Percentiles rank a stretch among this genome's conserved stretches.
phyloP scores from a whole-genome alignment of 2,888 invertebrate genomes.

The Cephus sareptanus region DNA sequence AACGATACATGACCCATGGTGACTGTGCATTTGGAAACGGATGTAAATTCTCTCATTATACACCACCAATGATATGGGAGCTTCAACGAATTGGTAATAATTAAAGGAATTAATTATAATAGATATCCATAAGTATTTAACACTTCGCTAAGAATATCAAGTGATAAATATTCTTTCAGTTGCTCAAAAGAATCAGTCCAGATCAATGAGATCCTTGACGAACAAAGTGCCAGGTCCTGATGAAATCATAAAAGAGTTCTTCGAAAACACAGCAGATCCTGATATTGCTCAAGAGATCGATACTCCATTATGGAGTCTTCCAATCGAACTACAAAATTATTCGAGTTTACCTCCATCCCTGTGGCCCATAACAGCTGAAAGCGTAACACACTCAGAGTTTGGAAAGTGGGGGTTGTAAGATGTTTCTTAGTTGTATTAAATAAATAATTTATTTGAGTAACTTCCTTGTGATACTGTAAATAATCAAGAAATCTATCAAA shows the following conservation, averaged over 20 bases:
- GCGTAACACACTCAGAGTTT: constrained; percentile 68
- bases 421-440: background rate
- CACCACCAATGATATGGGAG: constrained; percentile 71
- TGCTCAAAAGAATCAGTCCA: constrained; percentile 51
- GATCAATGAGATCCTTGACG: constrained; percentile 32
- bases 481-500: background rate
- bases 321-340: constrained; percentile 66
- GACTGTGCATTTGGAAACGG: constrained; percentile 75
- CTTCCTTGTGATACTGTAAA: background rate
- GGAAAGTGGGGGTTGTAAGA: constrained; percentile 69
- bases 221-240: constrained; percentile 49
- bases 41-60: constrained; percentile 78
- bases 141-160: background rate
- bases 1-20: constrained; percentile 69
- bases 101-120: background rate
- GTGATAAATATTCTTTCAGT: constrained; percentile 43
- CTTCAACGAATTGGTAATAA: constrained; percentile 68
- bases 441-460: background rate
- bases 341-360: constrained; percentile 73
- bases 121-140: background rate
- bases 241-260: constrained; percentile 49
- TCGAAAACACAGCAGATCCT: constrained; percentile 52
- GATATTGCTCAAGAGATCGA: constrained; percentile 62
- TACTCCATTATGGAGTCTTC: constrained; percentile 71
- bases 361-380: constrained; percentile 69